Evolutionary conservation across 2,888 invertebrate genomes (phyloP), one percentile per base, ranked within the genome.

Genomic region (Drosophila fungiperda): DNA sequence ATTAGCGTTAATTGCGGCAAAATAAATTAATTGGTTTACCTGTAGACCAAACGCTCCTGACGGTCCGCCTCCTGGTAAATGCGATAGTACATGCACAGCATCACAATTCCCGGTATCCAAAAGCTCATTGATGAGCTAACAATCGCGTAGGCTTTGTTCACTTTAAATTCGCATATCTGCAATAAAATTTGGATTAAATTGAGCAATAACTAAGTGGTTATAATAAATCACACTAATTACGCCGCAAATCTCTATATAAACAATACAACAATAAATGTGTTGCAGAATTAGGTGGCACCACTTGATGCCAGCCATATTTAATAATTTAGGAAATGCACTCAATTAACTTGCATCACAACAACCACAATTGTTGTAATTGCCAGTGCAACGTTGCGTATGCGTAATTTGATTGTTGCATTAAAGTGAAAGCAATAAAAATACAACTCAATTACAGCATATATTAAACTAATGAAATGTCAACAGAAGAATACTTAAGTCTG

Each of bases 51-150:
- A 78, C 97, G 94, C 91, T 97, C 97, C 92, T 97, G 97, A 7
- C 97, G 94, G 92, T 97, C 97, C 4, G 97, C 97, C 89, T 97
- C 97, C 91, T 95, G 94, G 92, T 97, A 97, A 90, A 97, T 97
- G 93, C 97, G 95, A 94, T 97, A 97, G 93, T 98, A 98, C 96
- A 98, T 98, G 90, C 96, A 96, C 83, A 98, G 95, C 98, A 98
- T 98, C 69, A 98, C 97, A 92, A 97, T 96, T 50, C 98, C 98
- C 0, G 98, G 98, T 74, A 98, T 96, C 98, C 98, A 98, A 93
- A 98, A 98, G 92, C 98, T 98, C 82, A 98, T 96, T 93, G 97
- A 96, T 81, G 97, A 97, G 63, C 98, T 98, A 74, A 98, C 95
- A 83, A 98, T 95, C 61, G 97, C 97, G 87, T 98, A 98, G 71